Evolutionary conservation across 2,888 invertebrate species (phyloP).

Genomic region (Labia minor): DNA sequence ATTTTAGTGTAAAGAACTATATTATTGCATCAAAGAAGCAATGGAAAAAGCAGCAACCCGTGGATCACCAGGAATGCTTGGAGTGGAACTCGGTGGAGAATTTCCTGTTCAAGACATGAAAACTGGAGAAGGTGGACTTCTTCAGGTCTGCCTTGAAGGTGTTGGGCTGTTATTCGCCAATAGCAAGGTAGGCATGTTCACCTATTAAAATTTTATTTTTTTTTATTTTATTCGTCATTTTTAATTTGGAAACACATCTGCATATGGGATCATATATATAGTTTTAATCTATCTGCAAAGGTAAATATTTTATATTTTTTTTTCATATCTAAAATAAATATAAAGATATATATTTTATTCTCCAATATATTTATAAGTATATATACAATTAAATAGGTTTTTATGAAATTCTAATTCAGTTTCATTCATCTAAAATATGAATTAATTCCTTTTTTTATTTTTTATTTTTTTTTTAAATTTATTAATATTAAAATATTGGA

Average conservation of each 20-base stretch:
- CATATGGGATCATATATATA: too few relatives aligned
- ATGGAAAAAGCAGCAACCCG: constrained; percentile 78
- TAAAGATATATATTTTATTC: background rate
- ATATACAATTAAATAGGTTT: too few relatives aligned
- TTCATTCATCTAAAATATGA: too few relatives aligned
- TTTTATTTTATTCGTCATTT: background rate
- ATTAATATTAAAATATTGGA: constrained; percentile 17
- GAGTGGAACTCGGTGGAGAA: constrained; percentile 80
- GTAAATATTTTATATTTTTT: background rate
- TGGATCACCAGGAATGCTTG: constrained; percentile 63
- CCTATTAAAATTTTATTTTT: background rate
- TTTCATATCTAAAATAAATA: background rate
- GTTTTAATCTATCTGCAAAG: background rate
- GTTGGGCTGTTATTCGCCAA: constrained; percentile 97
- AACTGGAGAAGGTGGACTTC: constrained; percentile 91
- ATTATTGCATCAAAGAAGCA: constrained; percentile 96
- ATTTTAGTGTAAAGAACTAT: constrained; percentile 89
- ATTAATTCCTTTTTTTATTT: too few relatives aligned
- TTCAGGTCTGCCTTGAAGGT: constrained; percentile 99
- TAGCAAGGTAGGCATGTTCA: constrained; percentile 77
- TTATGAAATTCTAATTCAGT: too few relatives aligned
- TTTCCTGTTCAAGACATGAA: constrained; percentile 97
- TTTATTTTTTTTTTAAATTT: background rate
- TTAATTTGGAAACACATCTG: background rate
- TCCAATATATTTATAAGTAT: background rate